Conservation (phyloP, 2,797 vertebrate genomes). For the Tympanoctomys barrerae region DNA sequence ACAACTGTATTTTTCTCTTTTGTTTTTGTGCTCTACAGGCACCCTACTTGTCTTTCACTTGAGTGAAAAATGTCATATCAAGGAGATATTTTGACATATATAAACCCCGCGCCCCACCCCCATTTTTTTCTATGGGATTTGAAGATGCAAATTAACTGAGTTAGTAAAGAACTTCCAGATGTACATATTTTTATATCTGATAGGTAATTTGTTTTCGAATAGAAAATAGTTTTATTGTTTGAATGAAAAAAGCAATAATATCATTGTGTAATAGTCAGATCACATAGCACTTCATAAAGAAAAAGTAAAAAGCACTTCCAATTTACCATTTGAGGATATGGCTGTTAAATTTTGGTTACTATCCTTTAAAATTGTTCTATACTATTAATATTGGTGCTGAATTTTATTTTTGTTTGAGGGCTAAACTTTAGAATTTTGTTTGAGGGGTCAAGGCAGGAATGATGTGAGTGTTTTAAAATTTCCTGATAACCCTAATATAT, state of each 20-base stretch:
- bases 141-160: conserved; percentile 16
- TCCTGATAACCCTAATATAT: neutral
- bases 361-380: conserved; percentile 27
- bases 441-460: neutral
- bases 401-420: conserved; percentile 50
- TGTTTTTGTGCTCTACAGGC: conserved; percentile 46
- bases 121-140: neutral
- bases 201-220: conserved; percentile 38
- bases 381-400: neutral
- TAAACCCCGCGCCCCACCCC: neutral
- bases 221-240: conserved; percentile 54
- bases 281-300: conserved; percentile 45
- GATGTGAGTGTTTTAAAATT: conserved; percentile 26
- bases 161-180: conserved; percentile 11
- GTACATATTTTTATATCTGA: neutral
- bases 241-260: neutral
- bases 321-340: conserved; percentile 21
- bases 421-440: conserved; percentile 35
- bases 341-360: conserved; percentile 30
- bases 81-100: conserved; percentile 49
- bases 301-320: conserved; percentile 52
- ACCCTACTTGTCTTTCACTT: conserved; percentile 27
- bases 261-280: conserved; percentile 1
- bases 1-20: conserved; percentile 38
- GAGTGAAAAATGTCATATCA: conserved; percentile 2